phyloP scores from a whole-genome alignment of 2,797 vertebrate genomes.

The Phrynocephalus forsythii region DNA sequence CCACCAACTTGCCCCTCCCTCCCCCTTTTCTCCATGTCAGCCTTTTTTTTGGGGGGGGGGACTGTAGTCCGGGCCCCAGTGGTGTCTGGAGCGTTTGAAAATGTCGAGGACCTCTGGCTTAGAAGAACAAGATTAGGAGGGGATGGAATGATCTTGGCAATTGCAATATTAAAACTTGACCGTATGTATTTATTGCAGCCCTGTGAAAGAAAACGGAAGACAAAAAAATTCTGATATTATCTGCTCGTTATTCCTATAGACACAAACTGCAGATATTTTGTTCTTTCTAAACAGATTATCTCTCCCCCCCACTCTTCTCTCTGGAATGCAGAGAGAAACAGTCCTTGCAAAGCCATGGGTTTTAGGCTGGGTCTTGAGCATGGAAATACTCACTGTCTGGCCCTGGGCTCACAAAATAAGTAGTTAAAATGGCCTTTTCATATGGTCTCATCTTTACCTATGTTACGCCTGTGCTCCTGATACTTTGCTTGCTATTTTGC shows the following conservation, averaged over 20 bases:
- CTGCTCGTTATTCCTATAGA: conserved; percentile 72
- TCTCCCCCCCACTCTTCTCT: conserved; percentile 59
- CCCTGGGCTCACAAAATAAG: conserved; percentile 68
- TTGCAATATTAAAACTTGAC: conserved; percentile 11
- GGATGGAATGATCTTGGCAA: conserved; percentile 19
- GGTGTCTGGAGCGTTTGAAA: no score
- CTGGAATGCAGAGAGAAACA: conserved; percentile 79
- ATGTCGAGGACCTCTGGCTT: no score
- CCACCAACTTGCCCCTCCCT: no score
- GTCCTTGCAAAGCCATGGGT: conserved; percentile 65
- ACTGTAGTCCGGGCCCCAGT: no score
- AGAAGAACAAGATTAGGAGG: background rate
- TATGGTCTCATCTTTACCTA: conserved; percentile 71
- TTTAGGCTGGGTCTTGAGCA: conserved; percentile 62
- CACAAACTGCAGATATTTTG: conserved; percentile 73
- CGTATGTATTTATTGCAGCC: conserved; percentile 47
- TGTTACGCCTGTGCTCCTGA: conserved; percentile 56
- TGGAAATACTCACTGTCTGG: conserved; percentile 75
- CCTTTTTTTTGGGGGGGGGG: no score
- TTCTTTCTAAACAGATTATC: conserved; percentile 80
- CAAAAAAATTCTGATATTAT: conserved; percentile 61
- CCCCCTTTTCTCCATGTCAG: no score
- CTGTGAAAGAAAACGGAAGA: conserved; percentile 64
- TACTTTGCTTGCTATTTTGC: conserved; percentile 63
- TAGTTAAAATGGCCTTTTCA: conserved; percentile 72